Evolutionary conservation across 92 coral and sea anemone species (phyloP).

Genomic region (Umimayanthus chanpuru): DNA sequence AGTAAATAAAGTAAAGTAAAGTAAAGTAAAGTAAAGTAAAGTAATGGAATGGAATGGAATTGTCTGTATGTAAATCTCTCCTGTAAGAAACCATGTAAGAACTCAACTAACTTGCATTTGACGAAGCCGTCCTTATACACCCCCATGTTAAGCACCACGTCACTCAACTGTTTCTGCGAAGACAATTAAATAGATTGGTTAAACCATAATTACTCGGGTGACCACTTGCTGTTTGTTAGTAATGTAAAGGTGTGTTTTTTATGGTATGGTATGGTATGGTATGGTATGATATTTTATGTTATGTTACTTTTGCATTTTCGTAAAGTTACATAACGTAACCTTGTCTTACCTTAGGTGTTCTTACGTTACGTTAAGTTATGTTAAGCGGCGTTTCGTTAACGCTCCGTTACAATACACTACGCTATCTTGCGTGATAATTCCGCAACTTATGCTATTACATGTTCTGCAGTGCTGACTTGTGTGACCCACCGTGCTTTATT

Average conservation of each 20-base stretch:
- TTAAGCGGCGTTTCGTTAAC: background rate
- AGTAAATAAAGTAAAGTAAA: no score
- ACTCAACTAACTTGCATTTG: slow-evolving; percentile 67
- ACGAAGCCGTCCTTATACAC: slow-evolving; percentile 67
- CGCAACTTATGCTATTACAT: background rate
- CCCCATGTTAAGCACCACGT: slow-evolving; percentile 36
- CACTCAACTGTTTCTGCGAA: slow-evolving; percentile 53
- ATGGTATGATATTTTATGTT: background rate
- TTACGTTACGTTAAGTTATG: background rate
- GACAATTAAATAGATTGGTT: background rate
- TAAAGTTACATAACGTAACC: no score
- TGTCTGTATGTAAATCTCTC: background rate
- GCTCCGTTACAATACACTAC: background rate
- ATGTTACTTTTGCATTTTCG: background rate
- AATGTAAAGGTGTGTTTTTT: background rate
- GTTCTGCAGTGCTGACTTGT: background rate
- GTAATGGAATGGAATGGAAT: no score
- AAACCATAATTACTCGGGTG: background rate
- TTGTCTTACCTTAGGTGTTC: background rate
- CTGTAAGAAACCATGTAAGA: no score
- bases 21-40: no score
- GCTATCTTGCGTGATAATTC: background rate
- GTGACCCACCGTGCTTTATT: background rate
- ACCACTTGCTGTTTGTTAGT: no score
- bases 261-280: background rate